Evolutionary conservation across 2,797 vertebrate species (phyloP).

Genomic region (Lindbergichthys nudifrons): DNA sequence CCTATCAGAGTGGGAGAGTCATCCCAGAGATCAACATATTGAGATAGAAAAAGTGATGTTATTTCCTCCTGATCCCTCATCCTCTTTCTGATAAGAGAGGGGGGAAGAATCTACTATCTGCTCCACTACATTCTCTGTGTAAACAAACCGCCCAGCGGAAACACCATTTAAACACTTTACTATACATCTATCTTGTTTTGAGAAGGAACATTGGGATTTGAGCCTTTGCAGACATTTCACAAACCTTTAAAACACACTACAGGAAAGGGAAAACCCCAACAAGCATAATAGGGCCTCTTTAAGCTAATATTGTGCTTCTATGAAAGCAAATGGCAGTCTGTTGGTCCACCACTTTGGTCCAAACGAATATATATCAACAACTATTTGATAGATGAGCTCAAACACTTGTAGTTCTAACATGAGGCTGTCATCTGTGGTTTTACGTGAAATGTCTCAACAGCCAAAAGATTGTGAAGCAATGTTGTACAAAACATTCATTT

Average conservation of each 20-base stretch:
- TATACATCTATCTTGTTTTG: not conserved
- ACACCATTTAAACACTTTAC: not conserved
- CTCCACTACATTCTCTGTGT: not conserved
- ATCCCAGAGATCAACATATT: slow-evolving; percentile 65
- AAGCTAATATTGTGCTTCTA: not conserved
- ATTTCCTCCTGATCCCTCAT: slow-evolving; percentile 73
- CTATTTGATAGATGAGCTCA: not conserved
- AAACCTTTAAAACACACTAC: too few relatives aligned
- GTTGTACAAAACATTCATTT: too few relatives aligned
- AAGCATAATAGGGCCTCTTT: too few relatives aligned
- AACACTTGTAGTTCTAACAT: not conserved
- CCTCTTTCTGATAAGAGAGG: slow-evolving; percentile 67
- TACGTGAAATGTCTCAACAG: too few relatives aligned
- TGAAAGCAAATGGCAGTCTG: not conserved
- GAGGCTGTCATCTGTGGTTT: not conserved
- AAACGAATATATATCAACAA: not conserved
- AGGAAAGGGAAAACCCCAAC: too few relatives aligned
- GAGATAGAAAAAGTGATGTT: slow-evolving; percentile 67
- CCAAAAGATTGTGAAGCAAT: too few relatives aligned
- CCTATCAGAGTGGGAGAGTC: slow-evolving; percentile 72
- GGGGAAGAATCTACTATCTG: slow-evolving; percentile 41
- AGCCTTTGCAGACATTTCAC: too few relatives aligned
- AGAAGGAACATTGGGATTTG: too few relatives aligned
- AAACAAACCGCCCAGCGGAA: slow-evolving; percentile 1
- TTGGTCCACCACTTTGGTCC: not conserved